Base-by-base conservation (phyloP, 2,888 invertebrate genomes). In the Asteroscopus sphinx region DNA sequence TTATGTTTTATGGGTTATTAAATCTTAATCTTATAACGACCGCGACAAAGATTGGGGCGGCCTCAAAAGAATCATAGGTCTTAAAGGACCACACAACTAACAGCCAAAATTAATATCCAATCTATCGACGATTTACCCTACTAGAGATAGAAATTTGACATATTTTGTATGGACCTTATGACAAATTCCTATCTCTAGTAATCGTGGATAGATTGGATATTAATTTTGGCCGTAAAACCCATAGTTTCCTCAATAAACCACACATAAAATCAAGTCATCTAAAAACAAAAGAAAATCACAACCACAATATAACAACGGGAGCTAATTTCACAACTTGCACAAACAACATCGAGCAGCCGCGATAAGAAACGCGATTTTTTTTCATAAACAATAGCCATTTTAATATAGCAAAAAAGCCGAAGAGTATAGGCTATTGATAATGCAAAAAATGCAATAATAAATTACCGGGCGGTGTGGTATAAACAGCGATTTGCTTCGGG, bases 361-460 rank as follows among this genome's bases (percentile, higher is more conserved):
- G 93, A 93, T 93, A 91, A 85, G 79, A 85, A 93, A 93, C 93
- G 28, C 53, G 68, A 84, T 72, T 85, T 92, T 92, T 92, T 93
- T 93, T 93, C 91, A 92, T 92, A 92, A 93, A 94, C 93, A 94
- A 94, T 94, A 90, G 91, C 90, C 88, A 86, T 92, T 94, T 92
- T 93, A 92, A 92, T 93, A 91, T 89, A 86, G 84, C 83, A 77
- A 91, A 93, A 89, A 89, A 87, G 87, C 87, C 85, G 75, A 90
- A 90, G 87, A 89, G 82, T 82, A 81, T 83, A 82, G 84, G 92
- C 92, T 92, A 93, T 94, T 94, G 93, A 94, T 94, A 94, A 93
- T 93, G 89, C 90, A 93, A 94, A 93, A 94, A 93, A 93, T 88
- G 88, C 89, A 91, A 93, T 91, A 93, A 93, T 93, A 94, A 93